Evolutionary conservation across 2,113 vertebrate genomes (phyloP).

Genomic region (Poecile atricapillus): DNA sequence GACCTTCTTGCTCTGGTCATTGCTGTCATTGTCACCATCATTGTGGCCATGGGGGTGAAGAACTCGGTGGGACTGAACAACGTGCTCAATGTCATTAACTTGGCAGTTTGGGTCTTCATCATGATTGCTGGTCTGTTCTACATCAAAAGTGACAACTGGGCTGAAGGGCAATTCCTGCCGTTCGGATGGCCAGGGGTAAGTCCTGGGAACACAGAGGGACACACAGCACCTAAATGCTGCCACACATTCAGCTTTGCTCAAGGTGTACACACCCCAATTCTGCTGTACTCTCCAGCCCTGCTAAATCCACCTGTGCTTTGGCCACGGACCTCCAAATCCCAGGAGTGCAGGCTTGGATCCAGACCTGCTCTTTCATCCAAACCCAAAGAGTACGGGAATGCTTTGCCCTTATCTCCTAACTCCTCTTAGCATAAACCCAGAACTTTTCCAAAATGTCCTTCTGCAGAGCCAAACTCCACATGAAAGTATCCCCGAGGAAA

Average conservation of each 20-base stretch:
- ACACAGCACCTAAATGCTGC: fast-evolving
- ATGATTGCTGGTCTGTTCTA: constrained; percentile 93
- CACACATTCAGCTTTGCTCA: not conserved
- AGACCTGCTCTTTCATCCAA: not conserved
- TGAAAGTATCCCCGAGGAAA: not conserved
- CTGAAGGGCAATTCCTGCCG: constrained; percentile 86
- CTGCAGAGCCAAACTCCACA: not conserved
- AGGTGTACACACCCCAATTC: not conserved
- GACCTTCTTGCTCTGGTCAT: constrained; percentile 92
- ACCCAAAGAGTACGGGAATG: fast-evolving
- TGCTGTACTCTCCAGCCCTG: not conserved
- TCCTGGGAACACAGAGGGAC: not conserved
- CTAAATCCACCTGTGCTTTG: not conserved
- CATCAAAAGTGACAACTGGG: constrained; percentile 87
- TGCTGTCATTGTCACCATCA: constrained; percentile 84
- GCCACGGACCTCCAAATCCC: not conserved
- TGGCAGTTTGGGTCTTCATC: constrained; percentile 93
- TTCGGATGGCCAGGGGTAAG: constrained; percentile 98
- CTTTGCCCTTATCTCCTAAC: not conserved
- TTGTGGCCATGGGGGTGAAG: constrained; percentile 88
- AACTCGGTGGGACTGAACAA: constrained; percentile 97
- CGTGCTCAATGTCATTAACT: constrained; percentile 88
- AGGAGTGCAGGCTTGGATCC: not conserved
- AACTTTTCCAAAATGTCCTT: not conserved
- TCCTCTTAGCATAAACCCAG: not conserved